Conservation (phyloP, 1,140 invertebrate genomes). For the Ips nitidus region DNA sequence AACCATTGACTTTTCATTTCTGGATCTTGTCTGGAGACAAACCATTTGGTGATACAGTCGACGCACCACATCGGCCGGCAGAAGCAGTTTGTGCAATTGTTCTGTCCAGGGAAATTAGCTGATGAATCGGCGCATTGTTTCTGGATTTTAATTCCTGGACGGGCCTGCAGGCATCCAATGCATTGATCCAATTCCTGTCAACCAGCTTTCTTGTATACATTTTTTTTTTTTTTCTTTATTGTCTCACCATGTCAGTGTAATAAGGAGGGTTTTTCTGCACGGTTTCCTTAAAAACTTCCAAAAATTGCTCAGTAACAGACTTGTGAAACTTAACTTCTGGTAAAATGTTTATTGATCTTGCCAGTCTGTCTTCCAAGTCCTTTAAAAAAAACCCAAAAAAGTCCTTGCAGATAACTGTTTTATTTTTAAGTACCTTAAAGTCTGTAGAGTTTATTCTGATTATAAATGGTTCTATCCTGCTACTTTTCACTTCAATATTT, state of each 20-base stretch:
- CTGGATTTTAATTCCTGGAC: constrained; percentile 78
- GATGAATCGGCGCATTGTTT: constrained; percentile 63
- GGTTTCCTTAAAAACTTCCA: constrained; percentile 78
- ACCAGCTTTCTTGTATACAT: no score
- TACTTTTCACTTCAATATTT: constrained; percentile 76
- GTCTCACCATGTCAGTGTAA: constrained; percentile 63
- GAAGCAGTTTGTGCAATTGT: constrained; percentile 62
- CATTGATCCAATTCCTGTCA: constrained; percentile 75
- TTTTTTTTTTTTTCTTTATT: constrained; percentile 10
- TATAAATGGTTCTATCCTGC: constrained; percentile 60
- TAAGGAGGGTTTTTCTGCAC: constrained; percentile 73
- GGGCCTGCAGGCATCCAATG: constrained; percentile 83
- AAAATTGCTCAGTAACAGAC: constrained; percentile 78
- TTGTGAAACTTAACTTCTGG: constrained; percentile 78
- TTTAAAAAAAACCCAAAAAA: constrained; percentile 40
- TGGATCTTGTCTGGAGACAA: constrained; percentile 80
- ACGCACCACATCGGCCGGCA: constrained; percentile 90
- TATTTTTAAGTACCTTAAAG: constrained; percentile 54
- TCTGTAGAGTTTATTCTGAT: constrained; percentile 77
- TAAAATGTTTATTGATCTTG: constrained; percentile 71
- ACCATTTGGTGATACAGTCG: constrained; percentile 86
- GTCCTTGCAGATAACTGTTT: background rate
- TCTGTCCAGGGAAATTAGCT: constrained; percentile 13
- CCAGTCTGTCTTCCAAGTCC: constrained; percentile 76
- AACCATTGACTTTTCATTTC: constrained; percentile 76